These are phyloP conservation scores for Eupithecia tripunctaria DNA, from an alignment of 2,888 invertebrate genomes.

Conservation along the genomic window DNA sequence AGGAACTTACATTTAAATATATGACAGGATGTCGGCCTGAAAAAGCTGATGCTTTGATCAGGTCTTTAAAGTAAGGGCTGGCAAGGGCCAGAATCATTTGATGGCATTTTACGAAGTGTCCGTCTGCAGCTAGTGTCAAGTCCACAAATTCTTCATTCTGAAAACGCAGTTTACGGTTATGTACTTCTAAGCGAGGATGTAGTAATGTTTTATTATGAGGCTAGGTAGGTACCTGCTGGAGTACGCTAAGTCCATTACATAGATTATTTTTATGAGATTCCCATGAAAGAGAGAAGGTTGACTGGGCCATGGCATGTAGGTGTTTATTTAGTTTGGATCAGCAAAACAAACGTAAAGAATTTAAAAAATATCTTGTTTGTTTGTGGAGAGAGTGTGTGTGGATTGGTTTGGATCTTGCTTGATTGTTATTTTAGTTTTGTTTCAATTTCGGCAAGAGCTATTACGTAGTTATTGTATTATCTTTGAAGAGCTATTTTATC, in stretches of 20 bases:
- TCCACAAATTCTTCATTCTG: conserved; percentile 81
- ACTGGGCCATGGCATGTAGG: conserved; percentile 51
- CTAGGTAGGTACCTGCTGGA: conserved; percentile 73
- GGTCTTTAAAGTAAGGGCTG: conserved; percentile 77
- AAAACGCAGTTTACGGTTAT: conserved; percentile 31
- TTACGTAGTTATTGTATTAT: not conserved
- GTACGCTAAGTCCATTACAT: conserved; percentile 62
- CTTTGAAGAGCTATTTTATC: not conserved
- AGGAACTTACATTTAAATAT: conserved; percentile 70
- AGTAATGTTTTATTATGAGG: not conserved
- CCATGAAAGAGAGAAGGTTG: conserved; percentile 67
- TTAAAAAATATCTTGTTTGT: not conserved
- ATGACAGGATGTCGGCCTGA: conserved; percentile 75
- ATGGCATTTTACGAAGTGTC: conserved; percentile 77
- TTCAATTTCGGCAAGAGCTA: not conserved
- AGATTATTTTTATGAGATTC: conserved; percentile 65
- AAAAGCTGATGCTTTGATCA: conserved; percentile 63
- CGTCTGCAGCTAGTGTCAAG: conserved; percentile 79
- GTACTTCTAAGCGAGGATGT: not conserved
- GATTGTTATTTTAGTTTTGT: not conserved
- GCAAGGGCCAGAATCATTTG: conserved; percentile 75
- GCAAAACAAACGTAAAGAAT: not conserved
- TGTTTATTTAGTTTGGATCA: not conserved
- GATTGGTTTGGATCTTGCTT: not conserved
- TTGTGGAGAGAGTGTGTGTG: not conserved